A percentile compares a stretch with the other conserved stretches of the same genome.
Conservation (phyloP, 2,113 vertebrate species). For the Scytalopus superciliaris region DNA sequence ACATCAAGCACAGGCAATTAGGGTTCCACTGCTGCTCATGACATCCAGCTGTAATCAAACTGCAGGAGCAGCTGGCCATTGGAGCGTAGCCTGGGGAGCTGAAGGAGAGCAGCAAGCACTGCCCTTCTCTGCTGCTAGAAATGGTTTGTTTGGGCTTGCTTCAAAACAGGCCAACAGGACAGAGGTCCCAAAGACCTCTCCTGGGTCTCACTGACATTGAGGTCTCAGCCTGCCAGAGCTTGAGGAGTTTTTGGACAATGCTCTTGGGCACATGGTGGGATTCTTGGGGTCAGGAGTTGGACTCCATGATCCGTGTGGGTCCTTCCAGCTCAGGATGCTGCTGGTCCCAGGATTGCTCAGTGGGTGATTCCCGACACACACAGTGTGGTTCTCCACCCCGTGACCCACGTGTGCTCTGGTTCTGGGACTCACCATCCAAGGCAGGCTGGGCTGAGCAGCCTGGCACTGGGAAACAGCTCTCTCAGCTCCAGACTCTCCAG, state of each 20-base stretch:
- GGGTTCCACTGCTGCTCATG: not conserved
- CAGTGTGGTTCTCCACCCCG: not conserved
- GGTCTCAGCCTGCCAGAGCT: not conserved
- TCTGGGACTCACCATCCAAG: not conserved
- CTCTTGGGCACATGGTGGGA: not conserved
- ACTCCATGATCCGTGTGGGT: not conserved
- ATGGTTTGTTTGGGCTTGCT: not conserved
- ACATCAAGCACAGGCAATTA: not conserved
- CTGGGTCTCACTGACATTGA: not conserved
- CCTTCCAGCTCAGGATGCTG: not conserved
- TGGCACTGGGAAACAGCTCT: not conserved
- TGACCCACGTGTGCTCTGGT: not conserved
- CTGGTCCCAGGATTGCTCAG: accelerated
- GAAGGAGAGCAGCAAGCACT: not conserved
- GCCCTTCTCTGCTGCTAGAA: not conserved
- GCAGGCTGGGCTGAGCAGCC: not conserved
- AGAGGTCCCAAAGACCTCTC: not conserved
- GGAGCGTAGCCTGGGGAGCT: not conserved
- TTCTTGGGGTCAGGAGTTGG: not conserved
- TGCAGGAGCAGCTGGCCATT: not conserved
- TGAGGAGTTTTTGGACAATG: not conserved
- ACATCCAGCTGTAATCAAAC: not conserved
- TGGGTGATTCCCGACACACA: accelerated
- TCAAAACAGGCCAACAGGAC: not conserved
- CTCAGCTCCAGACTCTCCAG: not conserved